Percentiles rank a stretch among this genome's conserved stretches.
phyloP scores from a whole-genome alignment of 2,888 invertebrate species.

The Brenthis hecate region DNA sequence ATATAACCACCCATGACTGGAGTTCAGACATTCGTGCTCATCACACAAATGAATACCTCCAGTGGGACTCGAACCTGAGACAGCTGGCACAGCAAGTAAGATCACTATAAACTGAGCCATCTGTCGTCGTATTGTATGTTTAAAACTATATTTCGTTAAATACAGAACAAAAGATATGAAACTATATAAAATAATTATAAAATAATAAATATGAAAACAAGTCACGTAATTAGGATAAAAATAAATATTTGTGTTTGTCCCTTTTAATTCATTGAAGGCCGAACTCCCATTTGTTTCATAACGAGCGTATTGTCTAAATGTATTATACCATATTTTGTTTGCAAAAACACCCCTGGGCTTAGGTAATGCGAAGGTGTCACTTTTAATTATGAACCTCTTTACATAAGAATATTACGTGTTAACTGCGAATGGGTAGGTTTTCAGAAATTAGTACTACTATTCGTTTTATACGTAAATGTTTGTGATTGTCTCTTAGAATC shows the following conservation, averaged over 20 bases:
- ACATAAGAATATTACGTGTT: conserved; percentile 37
- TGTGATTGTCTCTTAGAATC: too few relatives aligned
- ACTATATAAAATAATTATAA: too few relatives aligned
- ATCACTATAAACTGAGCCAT: too few relatives aligned
- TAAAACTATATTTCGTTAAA: too few relatives aligned
- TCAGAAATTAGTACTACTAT: neutral
- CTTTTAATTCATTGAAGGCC: conserved; percentile 26
- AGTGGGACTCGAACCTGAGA: too few relatives aligned
- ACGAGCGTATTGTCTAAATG: conserved; percentile 63
- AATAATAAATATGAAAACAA: neutral
- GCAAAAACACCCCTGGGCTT: conserved; percentile 52
- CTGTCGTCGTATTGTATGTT: too few relatives aligned
- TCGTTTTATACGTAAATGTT: too few relatives aligned
- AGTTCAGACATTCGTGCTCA: too few relatives aligned
- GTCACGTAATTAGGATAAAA: conserved; percentile 21
- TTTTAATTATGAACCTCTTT: conserved; percentile 53
- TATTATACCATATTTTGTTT: conserved; percentile 68
- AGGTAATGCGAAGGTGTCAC: conserved; percentile 53
- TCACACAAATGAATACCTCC: too few relatives aligned
- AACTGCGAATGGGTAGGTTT: conserved; percentile 24
- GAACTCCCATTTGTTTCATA: conserved; percentile 31
- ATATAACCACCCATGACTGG: too few relatives aligned
- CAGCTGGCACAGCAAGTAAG: too few relatives aligned
- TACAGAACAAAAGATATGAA: too few relatives aligned
- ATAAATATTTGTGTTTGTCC: conserved; percentile 2